Evolutionary conservation across 2,888 invertebrate genomes (phyloP).

Genomic region (Poecilus cupreus): DNA sequence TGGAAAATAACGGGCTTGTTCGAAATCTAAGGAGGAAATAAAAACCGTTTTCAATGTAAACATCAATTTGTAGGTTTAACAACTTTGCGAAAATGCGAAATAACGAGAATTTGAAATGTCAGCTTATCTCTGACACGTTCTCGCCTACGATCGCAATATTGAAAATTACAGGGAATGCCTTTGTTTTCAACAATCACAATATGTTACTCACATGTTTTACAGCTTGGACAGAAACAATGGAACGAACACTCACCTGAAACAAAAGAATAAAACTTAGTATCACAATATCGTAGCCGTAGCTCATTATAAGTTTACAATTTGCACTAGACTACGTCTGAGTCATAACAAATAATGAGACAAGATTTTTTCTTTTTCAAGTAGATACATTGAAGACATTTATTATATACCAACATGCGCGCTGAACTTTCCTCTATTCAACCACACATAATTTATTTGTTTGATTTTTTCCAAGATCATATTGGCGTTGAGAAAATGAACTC

Average conservation of each 20-base stretch:
- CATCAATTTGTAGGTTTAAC: not conserved
- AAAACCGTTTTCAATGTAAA: constrained; percentile 21
- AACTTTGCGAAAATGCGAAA: not conserved
- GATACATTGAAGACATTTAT: too few relatives aligned
- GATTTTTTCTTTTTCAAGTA: too few relatives aligned
- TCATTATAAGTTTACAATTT: too few relatives aligned
- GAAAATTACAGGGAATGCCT: not conserved
- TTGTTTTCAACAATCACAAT: not conserved
- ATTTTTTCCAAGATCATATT: too few relatives aligned
- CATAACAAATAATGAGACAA: too few relatives aligned
- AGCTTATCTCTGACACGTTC: not conserved
- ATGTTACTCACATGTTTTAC: not conserved
- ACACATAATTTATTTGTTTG: too few relatives aligned
- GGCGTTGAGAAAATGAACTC: too few relatives aligned
- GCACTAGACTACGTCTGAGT: too few relatives aligned
- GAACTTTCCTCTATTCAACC: too few relatives aligned
- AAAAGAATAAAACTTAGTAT: not conserved
- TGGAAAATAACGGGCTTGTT: not conserved
- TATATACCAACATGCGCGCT: too few relatives aligned
- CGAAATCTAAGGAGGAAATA: constrained; percentile 15
- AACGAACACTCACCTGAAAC: constrained; percentile 12
- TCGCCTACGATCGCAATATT: too few relatives aligned
- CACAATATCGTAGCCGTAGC: not conserved
- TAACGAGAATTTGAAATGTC: constrained; percentile 8
- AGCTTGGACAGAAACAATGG: not conserved